Percentiles rank a stretch among this genome's conserved stretches.
Evolutionary conservation across 2,888 invertebrate genomes (phyloP).

Genomic region (Phalera bucephala): DNA sequence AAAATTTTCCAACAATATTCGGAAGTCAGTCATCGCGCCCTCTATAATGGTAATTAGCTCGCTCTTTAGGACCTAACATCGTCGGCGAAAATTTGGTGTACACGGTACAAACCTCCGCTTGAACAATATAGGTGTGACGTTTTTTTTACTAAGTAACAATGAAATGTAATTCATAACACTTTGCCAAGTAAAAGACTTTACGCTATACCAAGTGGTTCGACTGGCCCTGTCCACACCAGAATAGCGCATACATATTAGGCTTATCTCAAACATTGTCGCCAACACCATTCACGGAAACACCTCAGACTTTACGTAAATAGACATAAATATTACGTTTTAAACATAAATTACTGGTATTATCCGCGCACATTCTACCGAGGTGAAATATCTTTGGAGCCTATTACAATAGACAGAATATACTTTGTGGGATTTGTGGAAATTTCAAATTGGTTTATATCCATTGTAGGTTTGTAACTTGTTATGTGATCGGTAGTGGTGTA

Average conservation of each 20-base stretch:
- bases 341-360: conserved; percentile 48
- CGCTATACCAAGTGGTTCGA: conserved; percentile 21
- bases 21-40: too few relatives aligned
- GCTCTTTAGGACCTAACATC: too few relatives aligned
- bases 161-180: neutral
- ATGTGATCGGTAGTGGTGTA: too few relatives aligned
- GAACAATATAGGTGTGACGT: too few relatives aligned
- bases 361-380: conserved; percentile 6
- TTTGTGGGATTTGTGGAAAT: neutral
- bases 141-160: too few relatives aligned
- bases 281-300: conserved; percentile 49
- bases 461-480: too few relatives aligned
- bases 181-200: conserved; percentile 19
- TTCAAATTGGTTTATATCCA: neutral
- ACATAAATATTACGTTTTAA: conserved; percentile 51
- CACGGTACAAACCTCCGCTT: too few relatives aligned
- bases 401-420: conserved; percentile 4
- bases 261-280: conserved; percentile 54
- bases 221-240: conserved; percentile 41
- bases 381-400: conserved; percentile 5
- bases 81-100: too few relatives aligned
- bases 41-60: too few relatives aligned
- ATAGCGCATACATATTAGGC: conserved; percentile 49
- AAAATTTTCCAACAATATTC: too few relatives aligned
- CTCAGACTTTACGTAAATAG: conserved; percentile 54